Conservation (phyloP, 2,113 vertebrate genomes). For the Dicentrarchus labrax region DNA sequence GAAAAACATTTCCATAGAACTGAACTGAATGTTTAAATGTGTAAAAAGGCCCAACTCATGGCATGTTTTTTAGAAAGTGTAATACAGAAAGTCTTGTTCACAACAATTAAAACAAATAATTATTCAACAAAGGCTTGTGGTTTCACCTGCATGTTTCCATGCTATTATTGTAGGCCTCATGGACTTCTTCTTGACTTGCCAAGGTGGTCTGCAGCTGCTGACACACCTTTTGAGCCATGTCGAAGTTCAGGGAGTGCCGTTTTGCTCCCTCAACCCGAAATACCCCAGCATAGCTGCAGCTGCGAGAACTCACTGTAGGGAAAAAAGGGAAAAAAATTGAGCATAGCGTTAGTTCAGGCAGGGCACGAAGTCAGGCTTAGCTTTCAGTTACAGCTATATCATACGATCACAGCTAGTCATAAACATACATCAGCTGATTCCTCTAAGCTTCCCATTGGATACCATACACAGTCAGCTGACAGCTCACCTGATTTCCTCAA, state of each 20-base stretch:
- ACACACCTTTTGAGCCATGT: conserved; percentile 84
- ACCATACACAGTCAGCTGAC: no score
- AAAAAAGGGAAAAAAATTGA: not conserved
- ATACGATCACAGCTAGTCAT: no score
- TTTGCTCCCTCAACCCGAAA: conserved; percentile 88
- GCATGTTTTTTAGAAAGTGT: not conserved
- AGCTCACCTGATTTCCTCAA: no score
- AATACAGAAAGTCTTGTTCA: not conserved
- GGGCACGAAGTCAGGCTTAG: no score
- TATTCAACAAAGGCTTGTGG: not conserved
- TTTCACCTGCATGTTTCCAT: conserved; percentile 95
- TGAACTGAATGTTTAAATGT: not conserved
- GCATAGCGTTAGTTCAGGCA: no score
- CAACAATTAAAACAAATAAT: not conserved
- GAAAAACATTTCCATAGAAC: no score
- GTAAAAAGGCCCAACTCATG: not conserved
- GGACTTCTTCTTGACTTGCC: conserved; percentile 83
- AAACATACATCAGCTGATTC: no score
- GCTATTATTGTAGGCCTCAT: conserved; percentile 63
- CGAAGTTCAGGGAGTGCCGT: conserved; percentile 86
- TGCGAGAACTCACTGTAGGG: conserved; percentile 80
- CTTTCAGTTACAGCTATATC: no score
- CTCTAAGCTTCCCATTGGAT: no score
- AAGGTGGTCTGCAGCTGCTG: conserved; percentile 80
- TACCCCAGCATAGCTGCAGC: conserved; percentile 89